These are phyloP conservation scores for Malacoctenus gilli DNA, from an alignment of 2,797 vertebrate species.

Conservation along the genomic window DNA sequence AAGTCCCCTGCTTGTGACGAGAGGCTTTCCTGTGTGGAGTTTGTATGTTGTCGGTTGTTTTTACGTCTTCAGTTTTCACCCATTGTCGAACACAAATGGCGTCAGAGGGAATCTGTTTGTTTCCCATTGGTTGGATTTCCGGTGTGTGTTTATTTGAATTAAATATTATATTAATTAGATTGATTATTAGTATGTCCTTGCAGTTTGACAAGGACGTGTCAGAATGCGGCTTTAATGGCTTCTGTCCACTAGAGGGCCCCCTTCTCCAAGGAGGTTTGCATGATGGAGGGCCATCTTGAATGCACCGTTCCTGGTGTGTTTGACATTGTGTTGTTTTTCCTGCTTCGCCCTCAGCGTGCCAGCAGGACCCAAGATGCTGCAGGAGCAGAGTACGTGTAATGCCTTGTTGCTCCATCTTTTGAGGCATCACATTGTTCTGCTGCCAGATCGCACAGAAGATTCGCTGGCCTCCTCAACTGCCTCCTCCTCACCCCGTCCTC, in stretches of 20 bases:
- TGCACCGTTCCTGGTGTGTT: slow-evolving; percentile 4
- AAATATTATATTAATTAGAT: too few species aligned
- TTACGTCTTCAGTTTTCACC: too few species aligned
- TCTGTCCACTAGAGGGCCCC: slow-evolving; percentile 63
- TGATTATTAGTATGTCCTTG: too few species aligned
- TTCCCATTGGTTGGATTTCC: too few species aligned
- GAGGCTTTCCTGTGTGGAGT: too few species aligned
- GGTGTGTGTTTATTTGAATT: too few species aligned
- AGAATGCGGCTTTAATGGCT: slow-evolving; percentile 4
- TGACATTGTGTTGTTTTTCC: slow-evolving; percentile 13
- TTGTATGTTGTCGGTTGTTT: too few species aligned
- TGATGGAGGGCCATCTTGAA: not conserved
- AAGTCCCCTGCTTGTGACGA: too few species aligned
- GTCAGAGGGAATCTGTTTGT: too few species aligned
- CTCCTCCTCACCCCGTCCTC: slow-evolving; percentile 54
- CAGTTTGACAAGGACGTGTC: not conserved
- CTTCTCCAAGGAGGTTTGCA: slow-evolving; percentile 7
- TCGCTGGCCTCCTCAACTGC: slow-evolving; percentile 3
- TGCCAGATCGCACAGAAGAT: slow-evolving; percentile 10
- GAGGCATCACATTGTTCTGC: slow-evolving; percentile 48
- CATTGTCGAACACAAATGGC: too few species aligned
- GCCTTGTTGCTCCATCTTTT: slow-evolving; percentile 78
- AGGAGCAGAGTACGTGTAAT: slow-evolving; percentile 81
- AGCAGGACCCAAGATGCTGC: slow-evolving; percentile 70
- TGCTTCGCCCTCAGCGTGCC: slow-evolving; percentile 51